A percentile compares a stretch with the other conserved stretches of the same genome.
Evolutionary conservation across 2,113 vertebrate genomes (phyloP).

Genomic region (Spermophilus dauricus): DNA sequence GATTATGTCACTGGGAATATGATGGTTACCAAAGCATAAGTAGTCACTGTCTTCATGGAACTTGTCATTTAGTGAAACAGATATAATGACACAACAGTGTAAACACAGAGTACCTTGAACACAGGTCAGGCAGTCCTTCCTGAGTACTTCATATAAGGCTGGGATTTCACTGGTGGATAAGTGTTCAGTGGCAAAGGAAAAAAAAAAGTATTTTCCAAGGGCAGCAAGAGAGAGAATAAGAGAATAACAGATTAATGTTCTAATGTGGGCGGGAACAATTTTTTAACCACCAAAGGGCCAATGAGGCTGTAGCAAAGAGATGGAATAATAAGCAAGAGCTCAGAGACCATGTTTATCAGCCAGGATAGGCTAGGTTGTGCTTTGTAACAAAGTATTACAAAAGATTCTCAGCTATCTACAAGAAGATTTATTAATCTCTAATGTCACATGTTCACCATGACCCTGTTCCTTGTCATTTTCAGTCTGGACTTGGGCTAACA

Average conservation of each 20-base stretch:
- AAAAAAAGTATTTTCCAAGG: not conserved
- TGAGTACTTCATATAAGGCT: slow-evolving; percentile 19
- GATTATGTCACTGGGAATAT: not conserved
- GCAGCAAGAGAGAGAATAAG: not conserved
- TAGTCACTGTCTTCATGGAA: not conserved
- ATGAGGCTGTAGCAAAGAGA: not conserved
- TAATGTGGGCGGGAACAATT: not conserved
- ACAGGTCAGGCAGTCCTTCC: not conserved
- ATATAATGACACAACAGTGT: not conserved
- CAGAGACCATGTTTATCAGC: not conserved
- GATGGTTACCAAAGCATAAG: not conserved
- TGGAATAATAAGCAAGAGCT: not conserved
- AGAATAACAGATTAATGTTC: not conserved
- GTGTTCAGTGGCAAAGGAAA: not conserved
- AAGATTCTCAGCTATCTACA: not conserved
- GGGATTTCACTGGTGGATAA: slow-evolving; percentile 10
- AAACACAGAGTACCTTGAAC: slow-evolving; percentile 13
- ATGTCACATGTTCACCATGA: not conserved
- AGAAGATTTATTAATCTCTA: not conserved
- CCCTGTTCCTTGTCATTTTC: not conserved
- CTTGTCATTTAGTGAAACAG: slow-evolving; percentile 22
- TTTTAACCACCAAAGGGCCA: not conserved
- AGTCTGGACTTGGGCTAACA: not conserved
- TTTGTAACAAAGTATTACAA: not conserved
- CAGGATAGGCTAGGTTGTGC: not conserved